phyloP scores from a whole-genome alignment of 1,140 invertebrate species.

The Ganaspis sp. region DNA sequence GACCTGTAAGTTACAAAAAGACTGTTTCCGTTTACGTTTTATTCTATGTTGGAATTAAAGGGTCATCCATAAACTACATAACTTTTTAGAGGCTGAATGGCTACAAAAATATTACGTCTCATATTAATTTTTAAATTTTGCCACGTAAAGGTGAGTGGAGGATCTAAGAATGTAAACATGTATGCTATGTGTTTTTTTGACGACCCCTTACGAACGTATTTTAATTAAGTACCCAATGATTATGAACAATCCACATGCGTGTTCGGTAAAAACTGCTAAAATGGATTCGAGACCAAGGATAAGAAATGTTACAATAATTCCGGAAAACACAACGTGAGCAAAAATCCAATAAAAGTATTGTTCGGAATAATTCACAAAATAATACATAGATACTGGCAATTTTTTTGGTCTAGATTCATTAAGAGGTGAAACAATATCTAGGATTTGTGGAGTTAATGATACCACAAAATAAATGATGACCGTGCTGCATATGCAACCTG shows the following conservation, averaged over 20 bases:
- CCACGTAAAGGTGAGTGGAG: no score
- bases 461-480: no score
- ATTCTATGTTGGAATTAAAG: no score
- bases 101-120: no score
- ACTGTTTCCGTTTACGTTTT: no score
- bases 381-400: neutral
- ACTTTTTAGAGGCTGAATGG: no score
- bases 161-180: neutral
- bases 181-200: no score
- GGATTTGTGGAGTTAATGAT: neutral
- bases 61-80: no score
- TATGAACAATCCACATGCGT: neutral
- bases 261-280: neutral
- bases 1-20: no score
- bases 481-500: no score
- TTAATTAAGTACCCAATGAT: neutral
- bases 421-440: neutral
- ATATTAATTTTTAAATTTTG: no score
- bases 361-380: neutral
- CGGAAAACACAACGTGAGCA: neutral
- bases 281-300: neutral
- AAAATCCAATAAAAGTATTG: neutral
- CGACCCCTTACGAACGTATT: neutral
- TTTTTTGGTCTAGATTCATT: neutral
- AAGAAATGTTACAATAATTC: neutral